Base-by-base conservation (phyloP, 2,113 vertebrate genomes). In the Ptilonorhynchus violaceus region DNA sequence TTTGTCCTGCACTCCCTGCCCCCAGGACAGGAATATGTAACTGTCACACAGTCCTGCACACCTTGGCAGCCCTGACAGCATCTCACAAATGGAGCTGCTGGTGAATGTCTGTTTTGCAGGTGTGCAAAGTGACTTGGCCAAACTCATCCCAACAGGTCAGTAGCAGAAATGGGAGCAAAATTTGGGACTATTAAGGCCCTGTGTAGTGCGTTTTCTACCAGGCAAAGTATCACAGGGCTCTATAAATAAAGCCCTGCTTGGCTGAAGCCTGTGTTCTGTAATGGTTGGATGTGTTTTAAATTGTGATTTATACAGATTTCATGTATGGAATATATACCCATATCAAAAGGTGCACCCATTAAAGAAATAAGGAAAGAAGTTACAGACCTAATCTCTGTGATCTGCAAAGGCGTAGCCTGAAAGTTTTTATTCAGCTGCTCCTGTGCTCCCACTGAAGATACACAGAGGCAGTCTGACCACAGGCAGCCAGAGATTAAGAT, bases 111-210 rank as follows among this genome's bases (percentile, higher is more conserved):
- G 18, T 22, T 66, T 35, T 37, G 63, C 46, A 53, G 31, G 37
- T 49, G 68, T 28, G 25, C 14, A 3, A 25, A 82, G 42, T 15
- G 30, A 33, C 73, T 56, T 18, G 47, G 41, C 31, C 52, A 85
- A 92, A 90, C 58, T 74, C 91, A 88, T 39, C 58, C 85, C 31
- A 28, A 67, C 31, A 55, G 31, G 35, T 52, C 50, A 63, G 55
- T 0, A 0, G 42, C 72, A 84, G 76, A 47, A 80, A 58, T 0
- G 3, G 41, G 44, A 69, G 44, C 23, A 31, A 67, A 55, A 39
- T 7, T 2, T 31, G 72, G 68, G 52, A 39, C 28, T 62, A 3
- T 2, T 0, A 3, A 77, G 50, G 37, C 21, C 33, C 39, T 16
- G 55, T 0, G 6, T 3, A 31, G 44, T 3, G 16, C 42, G 31